A percentile compares a stretch with the other conserved stretches of the same genome.
Evolutionary conservation across 2,888 invertebrate species (phyloP).

Genomic region (Sisyra terminalis): DNA sequence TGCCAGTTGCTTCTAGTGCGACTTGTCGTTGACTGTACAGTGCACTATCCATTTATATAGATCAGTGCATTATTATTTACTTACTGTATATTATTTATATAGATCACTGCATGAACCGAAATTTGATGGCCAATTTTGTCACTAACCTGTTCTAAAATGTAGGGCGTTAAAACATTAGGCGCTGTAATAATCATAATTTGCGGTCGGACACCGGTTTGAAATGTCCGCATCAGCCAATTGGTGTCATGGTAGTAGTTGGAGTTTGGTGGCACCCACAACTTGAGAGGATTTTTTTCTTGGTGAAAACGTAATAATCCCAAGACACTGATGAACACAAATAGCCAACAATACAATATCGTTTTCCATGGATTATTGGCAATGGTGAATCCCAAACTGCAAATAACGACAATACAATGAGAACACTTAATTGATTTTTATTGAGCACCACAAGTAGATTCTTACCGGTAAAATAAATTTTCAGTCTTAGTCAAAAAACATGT

Average conservation of each 20-base stretch:
- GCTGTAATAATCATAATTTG: slow-evolving; percentile 46
- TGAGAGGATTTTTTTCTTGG: slow-evolving; percentile 58
- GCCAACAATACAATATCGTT: slow-evolving; percentile 38
- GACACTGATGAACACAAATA: slow-evolving; percentile 37
- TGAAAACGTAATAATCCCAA: slow-evolving; percentile 46
- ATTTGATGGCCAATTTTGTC: no score
- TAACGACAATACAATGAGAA: neutral
- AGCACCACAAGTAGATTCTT: neutral
- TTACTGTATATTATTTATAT: no score
- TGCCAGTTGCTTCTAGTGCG: no score
- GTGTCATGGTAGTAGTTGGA: slow-evolving; percentile 52
- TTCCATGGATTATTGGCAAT: slow-evolving; percentile 42
- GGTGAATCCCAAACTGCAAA: slow-evolving; percentile 39
- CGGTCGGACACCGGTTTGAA: slow-evolving; percentile 42
- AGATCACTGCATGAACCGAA: no score
- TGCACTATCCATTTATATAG: no score
- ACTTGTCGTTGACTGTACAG: no score
- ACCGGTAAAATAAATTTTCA: slow-evolving; percentile 3
- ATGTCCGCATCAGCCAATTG: slow-evolving; percentile 51
- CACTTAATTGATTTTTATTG: neutral
- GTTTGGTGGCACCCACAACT: slow-evolving; percentile 58
- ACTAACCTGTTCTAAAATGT: slow-evolving; percentile 32
- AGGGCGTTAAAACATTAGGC: slow-evolving; percentile 46
- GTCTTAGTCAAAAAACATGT: neutral
- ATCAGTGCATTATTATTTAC: no score